Conservation (phyloP, 2,797 vertebrate species). For the Micropoecilia bifurca region DNA sequence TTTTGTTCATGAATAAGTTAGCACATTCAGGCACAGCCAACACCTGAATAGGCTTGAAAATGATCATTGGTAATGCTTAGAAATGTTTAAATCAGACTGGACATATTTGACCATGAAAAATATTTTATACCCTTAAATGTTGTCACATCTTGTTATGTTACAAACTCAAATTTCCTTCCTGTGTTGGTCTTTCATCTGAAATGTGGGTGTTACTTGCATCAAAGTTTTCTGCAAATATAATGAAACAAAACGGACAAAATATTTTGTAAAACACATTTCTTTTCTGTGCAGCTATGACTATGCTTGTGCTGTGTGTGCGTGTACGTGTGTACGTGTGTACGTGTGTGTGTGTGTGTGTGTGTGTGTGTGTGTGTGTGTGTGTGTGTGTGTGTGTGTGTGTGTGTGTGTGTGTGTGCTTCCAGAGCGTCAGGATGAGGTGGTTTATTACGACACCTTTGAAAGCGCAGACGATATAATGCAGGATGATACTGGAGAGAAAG, state of each 20-base stretch:
- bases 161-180: background rate
- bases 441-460: constrained; percentile 98
- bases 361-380: no score
- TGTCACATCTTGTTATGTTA: background rate
- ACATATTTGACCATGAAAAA: background rate
- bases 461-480: constrained; percentile 92
- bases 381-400: no score
- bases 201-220: no score
- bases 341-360: no score
- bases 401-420: constrained; percentile 39
- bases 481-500: constrained; percentile 79
- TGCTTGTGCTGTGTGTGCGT: constrained; percentile 25
- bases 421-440: constrained; percentile 96
- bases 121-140: no score
- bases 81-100: background rate
- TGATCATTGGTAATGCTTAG: background rate
- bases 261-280: background rate
- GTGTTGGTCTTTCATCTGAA: background rate
- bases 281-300: background rate
- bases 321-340: background rate
- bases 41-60: background rate
- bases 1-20: background rate
- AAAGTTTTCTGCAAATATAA: background rate
- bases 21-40: background rate
- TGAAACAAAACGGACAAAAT: background rate